These are phyloP conservation scores for Rhabdornis inornatus DNA, from an alignment of 2,113 vertebrate species.

Conservation along the genomic window DNA sequence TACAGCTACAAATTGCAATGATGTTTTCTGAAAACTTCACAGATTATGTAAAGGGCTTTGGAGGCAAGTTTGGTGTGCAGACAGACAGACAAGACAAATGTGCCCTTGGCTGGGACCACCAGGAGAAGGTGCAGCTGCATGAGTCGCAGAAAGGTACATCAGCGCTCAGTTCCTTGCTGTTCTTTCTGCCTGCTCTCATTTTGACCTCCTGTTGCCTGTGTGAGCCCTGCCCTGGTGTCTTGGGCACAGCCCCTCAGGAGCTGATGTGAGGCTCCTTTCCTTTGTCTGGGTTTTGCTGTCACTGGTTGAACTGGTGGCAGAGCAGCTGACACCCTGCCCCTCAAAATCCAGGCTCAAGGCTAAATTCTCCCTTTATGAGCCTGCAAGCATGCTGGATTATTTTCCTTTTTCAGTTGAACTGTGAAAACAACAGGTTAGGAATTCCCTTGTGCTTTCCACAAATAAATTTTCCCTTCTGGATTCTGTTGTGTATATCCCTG, in stretches of 20 bases:
- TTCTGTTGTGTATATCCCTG: not conserved
- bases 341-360: not conserved
- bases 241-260: not conserved
- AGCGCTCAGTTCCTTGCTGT: not conserved
- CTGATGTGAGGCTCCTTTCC: not conserved
- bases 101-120: slow-evolving; percentile 96
- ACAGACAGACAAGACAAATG: slow-evolving; percentile 95
- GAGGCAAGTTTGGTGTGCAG: slow-evolving; percentile 97
- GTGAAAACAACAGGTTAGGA: not conserved
- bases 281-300: not conserved
- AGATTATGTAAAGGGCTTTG: slow-evolving; percentile 97
- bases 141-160: slow-evolving; percentile 94
- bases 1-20: not conserved
- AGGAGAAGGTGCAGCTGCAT: slow-evolving; percentile 93
- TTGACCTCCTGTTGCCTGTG: not conserved
- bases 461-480: not conserved
- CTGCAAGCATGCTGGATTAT: not conserved
- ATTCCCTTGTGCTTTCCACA: not conserved
- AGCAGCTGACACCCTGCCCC: not conserved
- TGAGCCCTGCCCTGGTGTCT: not conserved
- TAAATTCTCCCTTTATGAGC: not conserved
- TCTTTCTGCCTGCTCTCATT: not conserved
- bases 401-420: not conserved
- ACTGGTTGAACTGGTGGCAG: not conserved
- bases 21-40: slow-evolving; percentile 25